These are phyloP conservation scores for Listronotus bonariensis DNA, from an alignment of 1,140 invertebrate genomes.

Conservation along the genomic window DNA sequence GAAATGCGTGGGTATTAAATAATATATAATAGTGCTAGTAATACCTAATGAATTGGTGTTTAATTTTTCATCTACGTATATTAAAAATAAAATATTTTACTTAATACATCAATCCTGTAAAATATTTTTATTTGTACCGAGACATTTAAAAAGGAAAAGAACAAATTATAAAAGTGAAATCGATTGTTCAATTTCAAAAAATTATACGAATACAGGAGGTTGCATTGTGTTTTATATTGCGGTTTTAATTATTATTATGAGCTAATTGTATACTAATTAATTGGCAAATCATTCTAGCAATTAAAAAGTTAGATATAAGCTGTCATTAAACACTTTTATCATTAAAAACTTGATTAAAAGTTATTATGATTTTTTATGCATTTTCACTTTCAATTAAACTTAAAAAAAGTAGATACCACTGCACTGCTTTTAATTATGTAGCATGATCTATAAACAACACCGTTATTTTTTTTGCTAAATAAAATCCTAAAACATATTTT, in stretches of 20 bases:
- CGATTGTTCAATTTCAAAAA: constrained; percentile 1
- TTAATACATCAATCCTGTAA: no score
- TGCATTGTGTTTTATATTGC: not conserved
- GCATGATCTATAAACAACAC: no score
- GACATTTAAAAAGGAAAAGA: constrained; percentile 6
- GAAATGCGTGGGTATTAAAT: not conserved
- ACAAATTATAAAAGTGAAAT: constrained; percentile 2
- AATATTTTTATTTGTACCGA: no score
- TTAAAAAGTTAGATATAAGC: not conserved
- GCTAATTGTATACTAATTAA: constrained; percentile 8
- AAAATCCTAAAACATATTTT: no score
- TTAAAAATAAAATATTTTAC: no score
- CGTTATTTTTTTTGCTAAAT: no score
- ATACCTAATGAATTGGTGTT: no score
- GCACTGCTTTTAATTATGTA: no score
- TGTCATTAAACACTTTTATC: not conserved
- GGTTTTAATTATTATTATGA: not conserved
- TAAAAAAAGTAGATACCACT: no score
- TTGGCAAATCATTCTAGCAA: constrained; percentile 9
- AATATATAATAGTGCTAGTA: not conserved
- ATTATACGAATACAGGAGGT: not conserved
- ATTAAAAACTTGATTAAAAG: not conserved
- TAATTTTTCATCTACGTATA: no score
- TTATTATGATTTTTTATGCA: no score
- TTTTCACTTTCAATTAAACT: no score